Evolutionary conservation across 2,888 invertebrate genomes (phyloP).

Genomic region (Agrochola litura): DNA sequence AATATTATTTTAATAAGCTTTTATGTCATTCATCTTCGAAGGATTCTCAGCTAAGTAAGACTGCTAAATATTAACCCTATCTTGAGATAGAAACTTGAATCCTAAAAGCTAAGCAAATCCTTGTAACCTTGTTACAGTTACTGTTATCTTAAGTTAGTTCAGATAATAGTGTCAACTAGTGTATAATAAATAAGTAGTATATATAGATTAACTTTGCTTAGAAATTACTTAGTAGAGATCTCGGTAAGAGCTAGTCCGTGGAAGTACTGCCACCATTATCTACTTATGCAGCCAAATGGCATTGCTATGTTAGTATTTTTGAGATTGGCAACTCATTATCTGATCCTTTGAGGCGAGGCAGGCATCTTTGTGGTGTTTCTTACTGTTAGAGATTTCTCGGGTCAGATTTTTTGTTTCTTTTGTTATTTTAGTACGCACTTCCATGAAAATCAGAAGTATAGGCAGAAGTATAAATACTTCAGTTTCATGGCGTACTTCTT

Average conservation of each 20-base stretch:
- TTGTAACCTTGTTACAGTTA: slow-evolving; percentile 44
- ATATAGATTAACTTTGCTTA: slow-evolving; percentile 10
- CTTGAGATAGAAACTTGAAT: slow-evolving; percentile 15
- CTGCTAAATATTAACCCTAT: not conserved
- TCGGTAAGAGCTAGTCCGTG: not conserved
- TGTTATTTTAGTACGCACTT: too few species aligned
- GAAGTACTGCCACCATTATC: too few species aligned
- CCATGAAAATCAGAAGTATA: too few species aligned
- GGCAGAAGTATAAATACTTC: too few species aligned
- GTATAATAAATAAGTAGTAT: slow-evolving; percentile 13
- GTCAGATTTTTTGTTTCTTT: too few species aligned
- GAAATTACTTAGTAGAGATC: not conserved
- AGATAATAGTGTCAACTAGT: slow-evolving; percentile 30
- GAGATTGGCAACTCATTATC: too few species aligned
- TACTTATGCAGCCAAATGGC: too few species aligned
- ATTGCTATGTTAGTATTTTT: too few species aligned
- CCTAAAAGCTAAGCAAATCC: slow-evolving; percentile 23
- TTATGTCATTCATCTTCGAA: not conserved
- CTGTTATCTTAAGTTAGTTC: slow-evolving; percentile 34
- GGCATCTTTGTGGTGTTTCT: too few species aligned
- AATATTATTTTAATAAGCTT: not conserved
- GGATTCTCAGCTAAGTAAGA: not conserved
- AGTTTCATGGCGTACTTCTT: too few species aligned
- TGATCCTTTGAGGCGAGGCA: too few species aligned
- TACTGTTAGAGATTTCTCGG: too few species aligned